These are phyloP conservation scores for Lophius americanus DNA, from an alignment of 2,797 vertebrate species.

Conservation along the genomic window DNA sequence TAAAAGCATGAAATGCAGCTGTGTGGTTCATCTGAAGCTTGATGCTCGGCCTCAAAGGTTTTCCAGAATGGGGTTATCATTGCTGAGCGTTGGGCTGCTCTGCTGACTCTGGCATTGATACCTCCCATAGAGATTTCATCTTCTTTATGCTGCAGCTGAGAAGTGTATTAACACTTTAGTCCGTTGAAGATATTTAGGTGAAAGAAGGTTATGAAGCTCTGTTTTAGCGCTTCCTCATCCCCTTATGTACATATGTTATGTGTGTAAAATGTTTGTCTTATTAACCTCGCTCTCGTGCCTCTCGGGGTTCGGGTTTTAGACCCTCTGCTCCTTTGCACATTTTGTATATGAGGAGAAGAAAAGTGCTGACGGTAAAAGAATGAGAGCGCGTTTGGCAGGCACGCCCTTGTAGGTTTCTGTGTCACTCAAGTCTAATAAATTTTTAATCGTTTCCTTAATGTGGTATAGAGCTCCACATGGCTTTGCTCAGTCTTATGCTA, in stretches of 20 bases:
- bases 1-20: slow-evolving; percentile 57
- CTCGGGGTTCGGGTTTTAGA: slow-evolving; percentile 60
- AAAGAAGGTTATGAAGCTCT: slow-evolving; percentile 11
- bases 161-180: slow-evolving; percentile 65
- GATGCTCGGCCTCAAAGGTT: slow-evolving; percentile 71
- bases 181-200: slow-evolving; percentile 39
- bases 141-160: slow-evolving; percentile 75
- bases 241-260: neutral
- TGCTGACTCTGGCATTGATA: slow-evolving; percentile 78
- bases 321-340: slow-evolving; percentile 58
- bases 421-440: slow-evolving; percentile 88
- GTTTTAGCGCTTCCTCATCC: neutral
- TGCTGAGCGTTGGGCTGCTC: slow-evolving; percentile 67
- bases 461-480: slow-evolving; percentile 73
- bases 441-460: slow-evolving; percentile 90
- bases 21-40: slow-evolving; percentile 61
- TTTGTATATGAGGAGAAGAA: slow-evolving; percentile 67
- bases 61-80: slow-evolving; percentile 76
- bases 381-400: slow-evolving; percentile 83
- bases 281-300: slow-evolving; percentile 53
- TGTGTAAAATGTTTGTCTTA: slow-evolving; percentile 2
- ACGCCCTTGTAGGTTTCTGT: slow-evolving; percentile 90
- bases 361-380: slow-evolving; percentile 84
- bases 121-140: slow-evolving; percentile 76
- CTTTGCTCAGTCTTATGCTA: slow-evolving; percentile 53